Base-by-base conservation (phyloP, 2,888 invertebrate genomes). In the Sinohyriopsis cumingii region DNA sequence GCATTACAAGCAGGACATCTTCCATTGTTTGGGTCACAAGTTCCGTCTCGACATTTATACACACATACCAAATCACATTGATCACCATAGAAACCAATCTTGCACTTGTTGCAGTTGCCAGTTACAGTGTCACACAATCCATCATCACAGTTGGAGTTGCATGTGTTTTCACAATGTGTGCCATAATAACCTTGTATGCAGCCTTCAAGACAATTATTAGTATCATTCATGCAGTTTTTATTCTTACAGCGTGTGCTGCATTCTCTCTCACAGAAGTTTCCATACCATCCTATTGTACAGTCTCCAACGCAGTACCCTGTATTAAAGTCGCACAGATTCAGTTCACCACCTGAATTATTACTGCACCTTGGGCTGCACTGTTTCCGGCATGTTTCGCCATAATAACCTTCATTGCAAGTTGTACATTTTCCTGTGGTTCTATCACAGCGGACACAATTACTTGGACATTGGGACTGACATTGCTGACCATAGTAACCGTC, bases 351-450 rank as follows among this genome's bases (percentile, higher is more conserved):
- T 1, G 60, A 19, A 18, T 55, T 9, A 0, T 67, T 65, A 25
- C 57, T 56, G 59, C 75, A 77, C 56, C 69, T 25, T 2, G 22
- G 19, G 45, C 71, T 73, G 64, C 77, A 77, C 57, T 77, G 65
- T 5, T 19, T 59, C 62, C 75, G 63, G 55, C 77, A 77, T 3
- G 33, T 18, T 0, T 45, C 28, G 1, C 77, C 77, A 24, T 65
- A 74, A 4, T 72, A 67, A 20, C 69, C 68, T 6, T 57, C 54
- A 59, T 65, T n/a, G 55, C 77, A 77, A 25, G 63, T 54, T 28
- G 65, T 56, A 65, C 77, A 77, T 4, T 60, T 62, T n/a, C 72
- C 74, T 5, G 68, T 71, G 45, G 59, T 20, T 55, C 61, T 65
- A 20, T 71, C 56, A 63, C 77, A 77, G 24, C 63, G 54, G 7